phyloP scores from a whole-genome alignment of 2,888 invertebrate genomes.

The Sussaba pulchella region DNA sequence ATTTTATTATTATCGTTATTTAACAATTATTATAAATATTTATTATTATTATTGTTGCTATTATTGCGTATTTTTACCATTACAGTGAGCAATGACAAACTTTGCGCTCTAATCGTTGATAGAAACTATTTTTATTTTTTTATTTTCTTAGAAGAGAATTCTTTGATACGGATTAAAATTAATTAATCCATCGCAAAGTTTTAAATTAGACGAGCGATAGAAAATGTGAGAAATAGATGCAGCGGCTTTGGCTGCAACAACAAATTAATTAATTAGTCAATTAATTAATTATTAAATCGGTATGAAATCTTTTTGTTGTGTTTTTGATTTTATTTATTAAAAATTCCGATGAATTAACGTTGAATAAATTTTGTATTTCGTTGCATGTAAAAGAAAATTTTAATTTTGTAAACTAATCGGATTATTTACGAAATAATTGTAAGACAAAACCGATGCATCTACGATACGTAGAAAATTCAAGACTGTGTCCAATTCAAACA shows the following conservation, averaged over 20 bases:
- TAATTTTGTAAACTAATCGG: too few species aligned
- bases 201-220: conserved; percentile 12
- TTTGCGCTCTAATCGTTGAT: conserved; percentile 71
- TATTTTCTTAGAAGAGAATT: conserved; percentile 16
- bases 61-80: conserved; percentile 54
- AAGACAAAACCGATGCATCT: conserved; percentile 10
- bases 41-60: conserved; percentile 55
- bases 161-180: conserved; percentile 1
- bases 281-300: too few species aligned
- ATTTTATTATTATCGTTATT: conserved; percentile 20
- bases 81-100: conserved; percentile 78
- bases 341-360: neutral
- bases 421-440: neutral
- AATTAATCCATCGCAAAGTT: conserved; percentile 29
- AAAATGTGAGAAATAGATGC: neutral
- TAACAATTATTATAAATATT: too few species aligned
- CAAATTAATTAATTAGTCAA: too few species aligned
- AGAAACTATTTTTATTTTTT: conserved; percentile 13
- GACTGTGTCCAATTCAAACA: conserved; percentile 46
- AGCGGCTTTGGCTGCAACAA: neutral
- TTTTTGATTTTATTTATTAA: neutral
- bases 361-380: too few species aligned
- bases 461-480: conserved; percentile 18
- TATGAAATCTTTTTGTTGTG: neutral
- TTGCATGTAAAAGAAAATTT: too few species aligned